Conservation (phyloP, 2,888 invertebrate species). For the Rhyacophila evoluta region DNA sequence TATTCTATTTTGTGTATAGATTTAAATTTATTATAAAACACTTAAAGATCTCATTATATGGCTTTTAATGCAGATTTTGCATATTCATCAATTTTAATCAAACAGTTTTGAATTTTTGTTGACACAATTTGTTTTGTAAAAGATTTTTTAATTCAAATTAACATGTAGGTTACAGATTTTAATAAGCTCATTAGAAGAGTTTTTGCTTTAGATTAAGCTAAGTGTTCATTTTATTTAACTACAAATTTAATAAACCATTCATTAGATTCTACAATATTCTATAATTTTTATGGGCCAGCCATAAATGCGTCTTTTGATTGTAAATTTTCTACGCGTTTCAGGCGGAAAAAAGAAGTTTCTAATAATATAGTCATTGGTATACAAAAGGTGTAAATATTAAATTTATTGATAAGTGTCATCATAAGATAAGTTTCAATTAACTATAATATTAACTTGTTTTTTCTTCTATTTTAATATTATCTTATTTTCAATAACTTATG, state of each 20-base stretch:
- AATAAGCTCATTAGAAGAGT: constrained; percentile 50
- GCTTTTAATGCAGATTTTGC: too few relatives aligned
- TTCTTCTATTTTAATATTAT: constrained; percentile 16
- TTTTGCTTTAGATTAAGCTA: constrained; percentile 20
- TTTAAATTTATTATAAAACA: too few relatives aligned
- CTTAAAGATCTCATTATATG: too few relatives aligned
- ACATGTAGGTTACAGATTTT: constrained; percentile 32
- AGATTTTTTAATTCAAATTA: background rate
- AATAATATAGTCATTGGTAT: constrained; percentile 52
- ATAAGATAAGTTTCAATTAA: constrained; percentile 55
- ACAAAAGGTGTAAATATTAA: constrained; percentile 55
- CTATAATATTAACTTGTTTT: constrained; percentile 43
- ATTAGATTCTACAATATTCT: background rate
- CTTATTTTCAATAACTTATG: constrained; percentile 35
- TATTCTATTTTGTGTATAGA: too few relatives aligned
- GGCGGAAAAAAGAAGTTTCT: constrained; percentile 38
- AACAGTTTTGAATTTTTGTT: too few relatives aligned
- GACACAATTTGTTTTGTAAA: too few relatives aligned
- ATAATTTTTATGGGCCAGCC: constrained; percentile 52
- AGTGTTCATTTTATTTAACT: constrained; percentile 32
- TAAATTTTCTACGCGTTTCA: constrained; percentile 37
- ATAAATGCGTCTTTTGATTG: constrained; percentile 28
- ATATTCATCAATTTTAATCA: too few relatives aligned
- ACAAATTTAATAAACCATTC: constrained; percentile 35
- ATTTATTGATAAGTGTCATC: constrained; percentile 55